A percentile compares a stretch with the other conserved stretches of the same genome.
Conservation (phyloP, 92 coral and sea anemone genomes). For the Heliopora coerulea region DNA sequence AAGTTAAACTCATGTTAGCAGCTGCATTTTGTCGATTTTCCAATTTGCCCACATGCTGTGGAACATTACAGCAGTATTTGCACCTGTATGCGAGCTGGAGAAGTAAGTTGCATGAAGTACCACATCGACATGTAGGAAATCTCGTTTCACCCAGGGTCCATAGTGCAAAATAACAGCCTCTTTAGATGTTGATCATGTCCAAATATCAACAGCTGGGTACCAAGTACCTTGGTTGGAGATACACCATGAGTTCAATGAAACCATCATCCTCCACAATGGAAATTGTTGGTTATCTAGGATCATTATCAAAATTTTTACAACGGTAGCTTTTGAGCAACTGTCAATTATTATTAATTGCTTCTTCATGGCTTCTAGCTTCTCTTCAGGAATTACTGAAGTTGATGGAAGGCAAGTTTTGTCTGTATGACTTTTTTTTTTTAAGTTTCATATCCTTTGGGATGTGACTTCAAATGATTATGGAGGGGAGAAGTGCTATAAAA, state of each 20-base stretch:
- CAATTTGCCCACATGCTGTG: constrained; percentile 9
- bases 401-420: no score
- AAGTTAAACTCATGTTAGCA: no score
- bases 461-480: neutral
- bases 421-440: neutral
- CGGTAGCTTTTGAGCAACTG: neutral
- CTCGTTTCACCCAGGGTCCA: constrained; percentile 16
- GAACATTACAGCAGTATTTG: constrained; percentile 27
- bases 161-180: neutral
- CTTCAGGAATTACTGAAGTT: neutral
- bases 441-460: neutral
- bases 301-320: neutral
- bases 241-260: neutral
- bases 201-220: constrained; percentile 10
- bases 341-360: no score
- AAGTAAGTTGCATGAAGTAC: constrained; percentile 6
- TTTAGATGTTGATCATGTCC: neutral
- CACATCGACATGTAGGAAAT: constrained; percentile 20
- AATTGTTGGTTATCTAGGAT: constrained; percentile 21
- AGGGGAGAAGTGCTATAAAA: neutral
- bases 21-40: constrained; percentile 6
- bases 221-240: neutral
- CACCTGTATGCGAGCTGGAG: constrained; percentile 9
- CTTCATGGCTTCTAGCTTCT: no score
- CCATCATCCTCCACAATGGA: constrained; percentile 31